A percentile compares a stretch with the other conserved stretches of the same genome.
These are phyloP conservation scores for Xenus cinereus DNA, from an alignment of 2,113 vertebrate genomes.

Conservation along the genomic window DNA sequence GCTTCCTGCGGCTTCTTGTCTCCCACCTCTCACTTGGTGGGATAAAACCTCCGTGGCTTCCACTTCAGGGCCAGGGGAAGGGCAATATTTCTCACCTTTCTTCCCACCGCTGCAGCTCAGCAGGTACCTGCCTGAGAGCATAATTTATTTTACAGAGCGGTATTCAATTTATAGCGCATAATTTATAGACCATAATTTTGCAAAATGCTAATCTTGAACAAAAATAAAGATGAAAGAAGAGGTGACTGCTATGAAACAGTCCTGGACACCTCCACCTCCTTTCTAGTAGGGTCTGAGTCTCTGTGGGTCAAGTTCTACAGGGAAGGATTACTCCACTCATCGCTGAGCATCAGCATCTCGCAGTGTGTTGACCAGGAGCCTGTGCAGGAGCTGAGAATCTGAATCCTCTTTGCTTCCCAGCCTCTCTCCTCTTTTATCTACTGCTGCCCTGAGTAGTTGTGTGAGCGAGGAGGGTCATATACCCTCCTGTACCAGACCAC, in stretches of 20 bases:
- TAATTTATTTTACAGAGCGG: not conserved
- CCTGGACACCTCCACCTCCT: not conserved
- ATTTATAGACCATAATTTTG: not conserved
- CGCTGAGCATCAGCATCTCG: not conserved
- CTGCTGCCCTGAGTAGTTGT: not conserved
- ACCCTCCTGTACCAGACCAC: not conserved
- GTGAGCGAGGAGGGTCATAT: not conserved
- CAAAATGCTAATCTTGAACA: not conserved
- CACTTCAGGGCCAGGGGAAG: not conserved
- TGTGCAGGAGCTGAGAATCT: not conserved
- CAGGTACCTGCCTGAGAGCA: not conserved
- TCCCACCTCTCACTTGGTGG: not conserved
- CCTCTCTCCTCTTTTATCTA: not conserved
- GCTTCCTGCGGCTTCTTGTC: not conserved
- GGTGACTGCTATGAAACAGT: not conserved
- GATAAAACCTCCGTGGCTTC: fast-evolving
- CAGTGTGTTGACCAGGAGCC: fast-evolving
- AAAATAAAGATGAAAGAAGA: not conserved
- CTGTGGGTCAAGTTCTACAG: not conserved
- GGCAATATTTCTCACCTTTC: fast-evolving
- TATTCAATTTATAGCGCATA: not conserved
- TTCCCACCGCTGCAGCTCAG: not conserved
- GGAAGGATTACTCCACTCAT: not conserved
- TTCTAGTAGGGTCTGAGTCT: not conserved
- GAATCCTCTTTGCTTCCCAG: not conserved